Evolutionary conservation across 2,888 invertebrate species (phyloP).

Genomic region (Agrotis ipsilon): DNA sequence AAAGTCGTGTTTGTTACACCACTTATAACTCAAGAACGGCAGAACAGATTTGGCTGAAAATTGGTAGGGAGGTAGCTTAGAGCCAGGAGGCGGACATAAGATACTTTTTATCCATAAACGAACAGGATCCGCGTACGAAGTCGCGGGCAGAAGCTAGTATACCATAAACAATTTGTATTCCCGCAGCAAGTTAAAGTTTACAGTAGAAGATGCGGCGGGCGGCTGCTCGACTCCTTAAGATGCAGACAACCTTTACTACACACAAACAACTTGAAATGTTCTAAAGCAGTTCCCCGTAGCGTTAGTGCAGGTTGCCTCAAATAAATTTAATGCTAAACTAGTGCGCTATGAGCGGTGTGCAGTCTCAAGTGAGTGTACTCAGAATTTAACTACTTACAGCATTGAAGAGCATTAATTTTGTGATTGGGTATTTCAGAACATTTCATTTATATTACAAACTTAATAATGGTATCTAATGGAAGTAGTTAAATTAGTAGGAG

Average conservation of each 20-base stretch:
- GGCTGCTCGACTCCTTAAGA: neutral
- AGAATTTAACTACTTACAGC: too few species aligned
- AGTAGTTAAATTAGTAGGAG: too few species aligned
- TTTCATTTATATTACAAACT: too few species aligned
- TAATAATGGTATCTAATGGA: too few species aligned
- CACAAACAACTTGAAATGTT: neutral
- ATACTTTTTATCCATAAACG: too few species aligned
- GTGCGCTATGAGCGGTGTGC: neutral
- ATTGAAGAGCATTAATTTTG: neutral
- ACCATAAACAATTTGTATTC: neutral
- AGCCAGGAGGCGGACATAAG: too few species aligned
- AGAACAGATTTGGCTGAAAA: too few species aligned
- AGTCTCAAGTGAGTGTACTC: neutral
- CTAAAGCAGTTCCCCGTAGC: neutral
- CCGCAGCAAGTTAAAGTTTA: neutral
- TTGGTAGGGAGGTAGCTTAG: too few species aligned
- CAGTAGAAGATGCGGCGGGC: neutral
- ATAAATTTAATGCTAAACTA: neutral
- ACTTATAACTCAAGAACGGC: too few species aligned
- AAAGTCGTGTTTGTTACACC: too few species aligned
- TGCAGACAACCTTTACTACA: neutral
- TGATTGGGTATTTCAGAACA: neutral
- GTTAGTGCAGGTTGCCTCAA: neutral
- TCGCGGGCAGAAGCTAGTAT: too few species aligned
- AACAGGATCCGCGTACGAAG: too few species aligned